phyloP scores from a whole-genome alignment of 2,888 invertebrate species.

The Dexiosoma caninum region DNA sequence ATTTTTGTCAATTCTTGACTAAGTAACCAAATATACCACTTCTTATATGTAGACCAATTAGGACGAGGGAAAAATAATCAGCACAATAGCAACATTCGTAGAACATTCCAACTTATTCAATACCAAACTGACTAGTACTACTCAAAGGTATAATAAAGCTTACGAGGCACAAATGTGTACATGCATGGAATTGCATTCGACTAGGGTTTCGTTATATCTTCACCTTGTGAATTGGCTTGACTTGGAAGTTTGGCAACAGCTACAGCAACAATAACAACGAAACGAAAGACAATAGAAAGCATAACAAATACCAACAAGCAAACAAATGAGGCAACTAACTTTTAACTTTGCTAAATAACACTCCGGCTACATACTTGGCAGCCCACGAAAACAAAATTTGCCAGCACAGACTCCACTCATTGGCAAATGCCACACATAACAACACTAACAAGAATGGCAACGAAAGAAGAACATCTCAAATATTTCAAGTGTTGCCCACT shows the following conservation, averaged over 20 bases:
- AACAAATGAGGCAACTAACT: slow-evolving; percentile 58
- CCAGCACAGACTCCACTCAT: slow-evolving; percentile 27
- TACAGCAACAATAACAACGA: neutral
- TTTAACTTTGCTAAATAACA: slow-evolving; percentile 44
- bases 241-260: neutral
- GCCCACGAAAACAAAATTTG: slow-evolving; percentile 48
- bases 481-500: slow-evolving; percentile 29
- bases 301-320: slow-evolving; percentile 38
- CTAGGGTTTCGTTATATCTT: slow-evolving; percentile 1
- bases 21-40: neutral
- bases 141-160: slow-evolving; percentile 60
- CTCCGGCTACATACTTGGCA: slow-evolving; percentile 35
- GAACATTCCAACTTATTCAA: neutral
- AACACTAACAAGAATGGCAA: neutral
- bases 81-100: slow-evolving; percentile 23
- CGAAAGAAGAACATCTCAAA: slow-evolving; percentile 39
- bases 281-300: neutral
- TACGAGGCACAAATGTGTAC: slow-evolving; percentile 54
- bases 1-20: no score
- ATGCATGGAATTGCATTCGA: slow-evolving; percentile 58
- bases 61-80: slow-evolving; percentile 11
- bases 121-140: slow-evolving; percentile 31
- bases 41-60: neutral
- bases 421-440: slow-evolving; percentile 1
- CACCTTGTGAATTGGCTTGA: neutral